phyloP scores from a whole-genome alignment of 2,888 invertebrate genomes.

The Elegia similella region DNA sequence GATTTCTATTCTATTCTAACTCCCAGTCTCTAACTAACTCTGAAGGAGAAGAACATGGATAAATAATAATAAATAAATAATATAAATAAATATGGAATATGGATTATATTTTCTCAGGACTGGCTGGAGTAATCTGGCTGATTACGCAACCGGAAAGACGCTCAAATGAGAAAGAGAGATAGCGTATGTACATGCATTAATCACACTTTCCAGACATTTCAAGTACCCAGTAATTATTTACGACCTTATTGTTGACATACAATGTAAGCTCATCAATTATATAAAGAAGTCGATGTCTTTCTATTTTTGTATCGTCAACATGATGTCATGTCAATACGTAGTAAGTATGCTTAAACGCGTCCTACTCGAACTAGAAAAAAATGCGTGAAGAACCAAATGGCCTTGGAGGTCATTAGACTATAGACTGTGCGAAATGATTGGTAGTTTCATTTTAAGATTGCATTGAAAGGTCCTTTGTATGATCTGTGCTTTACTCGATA shows the following conservation, averaged over 20 bases:
- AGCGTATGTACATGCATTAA: not conserved
- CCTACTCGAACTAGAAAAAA: not conserved
- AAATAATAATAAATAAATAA: too few relatives aligned
- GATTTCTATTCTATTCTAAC: too few relatives aligned
- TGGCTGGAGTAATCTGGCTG: too few relatives aligned
- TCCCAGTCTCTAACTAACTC: too few relatives aligned
- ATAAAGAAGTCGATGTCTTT: not conserved
- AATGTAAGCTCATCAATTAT: slow-evolving; percentile 1
- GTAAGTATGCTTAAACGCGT: not conserved
- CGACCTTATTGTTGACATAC: not conserved
- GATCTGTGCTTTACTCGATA: too few relatives aligned
- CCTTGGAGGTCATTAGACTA: not conserved
- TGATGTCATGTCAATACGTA: slow-evolving; percentile 2
- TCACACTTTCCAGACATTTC: not conserved
- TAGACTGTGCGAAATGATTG: not conserved
- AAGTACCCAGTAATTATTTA: slow-evolving; percentile 1
- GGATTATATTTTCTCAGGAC: too few relatives aligned
- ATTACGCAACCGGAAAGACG: too few relatives aligned
- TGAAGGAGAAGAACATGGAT: too few relatives aligned
- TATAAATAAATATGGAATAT: too few relatives aligned
- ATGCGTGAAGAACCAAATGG: not conserved
- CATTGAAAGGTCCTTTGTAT: not conserved
- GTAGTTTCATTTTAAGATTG: not conserved
- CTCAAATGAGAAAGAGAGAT: too few relatives aligned
- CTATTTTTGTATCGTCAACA: not conserved